Evolutionary conservation across 2,113 vertebrate genomes (phyloP), one percentile per base, ranked within the genome.

Genomic region (Hoplias malabaricus): DNA sequence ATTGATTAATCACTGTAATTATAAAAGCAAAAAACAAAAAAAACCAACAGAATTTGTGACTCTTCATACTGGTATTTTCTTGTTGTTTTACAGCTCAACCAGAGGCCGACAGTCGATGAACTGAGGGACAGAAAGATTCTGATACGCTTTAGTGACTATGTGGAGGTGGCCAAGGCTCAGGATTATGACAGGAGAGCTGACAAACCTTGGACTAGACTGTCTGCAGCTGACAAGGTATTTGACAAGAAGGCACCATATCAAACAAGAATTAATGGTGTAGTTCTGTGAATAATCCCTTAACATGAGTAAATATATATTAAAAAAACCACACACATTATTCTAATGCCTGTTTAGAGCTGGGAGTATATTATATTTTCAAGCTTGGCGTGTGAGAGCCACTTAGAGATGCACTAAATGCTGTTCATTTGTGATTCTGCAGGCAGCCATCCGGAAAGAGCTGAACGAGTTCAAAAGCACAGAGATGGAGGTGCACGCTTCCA

Each of bases 401-500:
- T 43, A 68, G 31, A 25, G 73, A 86, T 46, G 70, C 38, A 61
- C 80, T 87, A 77, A 88, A 61, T 36, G 1, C 61, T 75, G 78
- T 40, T 61, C 54, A 16, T 75, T 62, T 83, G 6, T 69, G 33
- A 38, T 48, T 42, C 70, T 27, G 63, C 87, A 99, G 98, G 98
- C 98, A 82, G 98, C 98, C 7, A 99, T 99, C 87, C 94, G 98
- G 69, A 99, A 99, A 86, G 98, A 99, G 86, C 92, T 99, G 71
- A 99, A 99, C n/a, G 98, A 99, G 80, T 99, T 98, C 93, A 99
- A 99, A 88, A 99, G 98, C 84, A 98, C 97, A 0, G 98, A 99
- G 88, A 99, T 99, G 98, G 97, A 99, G 88, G 98, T 99, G 40
- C 97, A 99, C 0, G 96, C 96, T 62, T 98, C 96, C 2, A 99